Evolutionary conservation across 2,113 vertebrate genomes (phyloP), one percentile per base, ranked within the genome.

Genomic region (Ailuropoda melanoleuca): DNA sequence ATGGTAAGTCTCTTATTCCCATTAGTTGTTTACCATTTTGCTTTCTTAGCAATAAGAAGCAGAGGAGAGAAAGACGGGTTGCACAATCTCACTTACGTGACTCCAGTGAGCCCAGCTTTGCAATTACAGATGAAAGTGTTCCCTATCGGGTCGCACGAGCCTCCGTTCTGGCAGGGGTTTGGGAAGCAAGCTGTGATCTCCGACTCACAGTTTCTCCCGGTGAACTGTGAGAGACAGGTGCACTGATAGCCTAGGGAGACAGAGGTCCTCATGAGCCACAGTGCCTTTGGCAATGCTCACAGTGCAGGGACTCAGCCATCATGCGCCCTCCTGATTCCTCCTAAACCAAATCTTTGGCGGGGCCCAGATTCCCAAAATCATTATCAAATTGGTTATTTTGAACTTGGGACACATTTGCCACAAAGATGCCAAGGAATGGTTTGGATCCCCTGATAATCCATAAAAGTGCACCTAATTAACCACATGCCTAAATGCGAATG

Each of bases 171-270:
- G 97, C 99, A 99, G 0, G 99, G 99, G 96, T 99, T 99, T 82
- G 99, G 99, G 96, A 99, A 99, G 98, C 99, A 99, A 29, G 99
- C 99, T 14, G 99, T 99, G 95, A 99, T 99, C 98, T 99, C 99
- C 0, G 99, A 99, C 98, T 99, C 99, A 99, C 99, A 99, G 97
- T 99, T 99, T 90, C 99, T 99, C 48, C 99, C 99, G 0, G 99
- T 99, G 99, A 99, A 99, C 97, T 99, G 99, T 62, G 99, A 99
- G 85, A 99, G 99, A 96, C 99, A 99, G 98, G 98, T 99, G 98
- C 99, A 99, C 46, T 99, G 99, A 97, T 99, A 99, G 39, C 99
- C 99, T 99, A 98, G 64, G 46, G 81, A 96, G 97, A 97, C 87
- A 98, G 60, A 98, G 60, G 83, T 43, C 26, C 86, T 98, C 37